phyloP scores from a whole-genome alignment of 2,888 invertebrate genomes.

The Baronia brevicornis region DNA sequence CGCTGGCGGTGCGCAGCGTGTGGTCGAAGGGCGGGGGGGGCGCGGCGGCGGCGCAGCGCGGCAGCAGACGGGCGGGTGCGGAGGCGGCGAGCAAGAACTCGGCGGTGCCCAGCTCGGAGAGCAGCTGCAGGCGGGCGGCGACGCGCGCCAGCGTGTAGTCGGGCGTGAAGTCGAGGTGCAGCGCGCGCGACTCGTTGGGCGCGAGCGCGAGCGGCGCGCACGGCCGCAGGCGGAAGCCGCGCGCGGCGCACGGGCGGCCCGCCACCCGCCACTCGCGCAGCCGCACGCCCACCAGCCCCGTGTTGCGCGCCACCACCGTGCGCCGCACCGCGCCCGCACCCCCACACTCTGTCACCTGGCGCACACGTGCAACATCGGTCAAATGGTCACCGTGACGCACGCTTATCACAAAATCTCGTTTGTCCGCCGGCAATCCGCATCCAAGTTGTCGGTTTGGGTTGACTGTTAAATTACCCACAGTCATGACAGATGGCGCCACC shows the following conservation, averaged over 20 bases:
- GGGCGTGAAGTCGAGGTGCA: slow-evolving; percentile 41
- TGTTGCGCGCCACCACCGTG: slow-evolving; percentile 89
- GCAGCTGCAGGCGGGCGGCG: slow-evolving; percentile 31
- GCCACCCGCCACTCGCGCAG: slow-evolving; percentile 66
- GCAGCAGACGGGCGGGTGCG: slow-evolving; percentile 37
- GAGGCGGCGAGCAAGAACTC: slow-evolving; percentile 33
- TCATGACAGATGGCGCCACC: too few species aligned
- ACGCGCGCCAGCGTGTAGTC: slow-evolving; percentile 50
- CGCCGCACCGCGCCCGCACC: slow-evolving; percentile 76
- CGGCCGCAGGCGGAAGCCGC: slow-evolving; percentile 50
- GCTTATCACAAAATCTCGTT: neutral
- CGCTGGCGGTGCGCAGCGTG: slow-evolving; percentile 69
- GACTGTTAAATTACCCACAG: too few species aligned
- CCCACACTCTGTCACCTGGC: slow-evolving; percentile 84
- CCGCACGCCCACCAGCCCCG: slow-evolving; percentile 90
- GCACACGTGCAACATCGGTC: neutral
- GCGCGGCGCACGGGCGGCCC: slow-evolving; percentile 43
- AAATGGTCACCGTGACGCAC: slow-evolving; percentile 26
- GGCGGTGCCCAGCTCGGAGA: slow-evolving; percentile 30
- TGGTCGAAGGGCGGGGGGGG: slow-evolving; percentile 73
- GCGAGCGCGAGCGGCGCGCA: slow-evolving; percentile 45
- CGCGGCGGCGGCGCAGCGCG: slow-evolving; percentile 35
- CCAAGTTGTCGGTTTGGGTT: too few species aligned
- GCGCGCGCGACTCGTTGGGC: slow-evolving; percentile 47
- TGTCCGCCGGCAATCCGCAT: neutral